Evolutionary conservation across 2,888 invertebrate species (phyloP).

Genomic region (Chaetogeoica ovagalla): DNA sequence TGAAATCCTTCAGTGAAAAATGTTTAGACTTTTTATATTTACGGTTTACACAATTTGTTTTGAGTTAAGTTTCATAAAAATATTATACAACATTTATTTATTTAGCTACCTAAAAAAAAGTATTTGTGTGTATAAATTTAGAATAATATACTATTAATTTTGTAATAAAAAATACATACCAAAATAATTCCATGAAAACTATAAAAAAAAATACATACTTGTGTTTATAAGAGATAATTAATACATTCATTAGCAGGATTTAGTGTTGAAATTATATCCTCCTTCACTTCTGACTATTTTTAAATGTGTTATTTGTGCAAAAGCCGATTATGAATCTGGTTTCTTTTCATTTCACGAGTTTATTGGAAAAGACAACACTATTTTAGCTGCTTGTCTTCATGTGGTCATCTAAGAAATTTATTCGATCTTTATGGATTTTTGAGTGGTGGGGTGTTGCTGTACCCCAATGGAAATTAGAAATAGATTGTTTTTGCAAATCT

Average conservation of each 20-base stretch:
- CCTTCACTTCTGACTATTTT: neutral
- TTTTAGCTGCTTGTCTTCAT: neutral
- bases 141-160: no score
- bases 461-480: neutral
- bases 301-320: neutral
- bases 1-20: constrained; percentile 16
- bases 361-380: neutral
- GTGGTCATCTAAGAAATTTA: neutral
- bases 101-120: no score
- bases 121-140: no score
- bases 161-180: no score
- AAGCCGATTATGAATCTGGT: neutral
- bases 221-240: neutral
- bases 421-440: neutral
- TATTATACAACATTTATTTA: neutral
- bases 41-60: constrained; percentile 22
- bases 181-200: no score
- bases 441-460: neutral
- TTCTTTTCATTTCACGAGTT: neutral
- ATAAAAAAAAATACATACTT: no score
- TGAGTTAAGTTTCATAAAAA: constrained; percentile 31
- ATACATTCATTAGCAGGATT: neutral
- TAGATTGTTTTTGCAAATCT: neutral
- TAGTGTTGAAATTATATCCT: neutral
- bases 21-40: constrained; percentile 37